Conservation (phyloP, 2,113 vertebrate species). For the Lamprotornis superbus region DNA sequence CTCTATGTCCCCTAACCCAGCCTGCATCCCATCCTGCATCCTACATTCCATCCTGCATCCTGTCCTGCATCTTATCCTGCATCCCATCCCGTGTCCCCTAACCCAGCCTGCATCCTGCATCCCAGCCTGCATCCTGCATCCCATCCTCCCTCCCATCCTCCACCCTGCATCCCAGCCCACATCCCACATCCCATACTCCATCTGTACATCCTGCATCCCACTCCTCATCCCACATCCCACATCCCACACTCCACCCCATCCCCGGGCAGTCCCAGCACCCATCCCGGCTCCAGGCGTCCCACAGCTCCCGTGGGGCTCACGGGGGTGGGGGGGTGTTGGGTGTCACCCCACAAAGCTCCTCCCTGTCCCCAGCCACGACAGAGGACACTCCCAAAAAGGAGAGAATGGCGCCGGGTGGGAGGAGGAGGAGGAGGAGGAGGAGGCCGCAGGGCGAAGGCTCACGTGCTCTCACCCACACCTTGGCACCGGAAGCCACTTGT, state of each 20-base stretch:
- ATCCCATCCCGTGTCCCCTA: not conserved
- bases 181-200: too few relatives aligned
- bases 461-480: not conserved
- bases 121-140: not conserved
- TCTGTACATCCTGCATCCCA: too few relatives aligned
- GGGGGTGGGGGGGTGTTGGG: fast-evolving
- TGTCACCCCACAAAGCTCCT: not conserved
- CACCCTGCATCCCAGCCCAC: too few relatives aligned
- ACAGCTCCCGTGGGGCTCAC: not conserved
- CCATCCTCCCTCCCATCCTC: not conserved
- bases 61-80: too few relatives aligned
- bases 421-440: not conserved
- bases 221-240: not conserved
- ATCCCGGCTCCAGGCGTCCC: not conserved
- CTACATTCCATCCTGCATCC: not conserved
- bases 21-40: too few relatives aligned
- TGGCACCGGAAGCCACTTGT: not conserved
- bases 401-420: not conserved
- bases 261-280: not conserved
- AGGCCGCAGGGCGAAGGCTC: not conserved
- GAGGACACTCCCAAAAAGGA: fast-evolving
- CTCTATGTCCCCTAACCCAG: too few relatives aligned
- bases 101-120: not conserved
- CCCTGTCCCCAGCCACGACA: not conserved
- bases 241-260: not conserved